A percentile compares a stretch with the other conserved stretches of the same genome.
phyloP scores from a whole-genome alignment of 2,888 invertebrate species.

The Caenorhabditis sp. region DNA sequence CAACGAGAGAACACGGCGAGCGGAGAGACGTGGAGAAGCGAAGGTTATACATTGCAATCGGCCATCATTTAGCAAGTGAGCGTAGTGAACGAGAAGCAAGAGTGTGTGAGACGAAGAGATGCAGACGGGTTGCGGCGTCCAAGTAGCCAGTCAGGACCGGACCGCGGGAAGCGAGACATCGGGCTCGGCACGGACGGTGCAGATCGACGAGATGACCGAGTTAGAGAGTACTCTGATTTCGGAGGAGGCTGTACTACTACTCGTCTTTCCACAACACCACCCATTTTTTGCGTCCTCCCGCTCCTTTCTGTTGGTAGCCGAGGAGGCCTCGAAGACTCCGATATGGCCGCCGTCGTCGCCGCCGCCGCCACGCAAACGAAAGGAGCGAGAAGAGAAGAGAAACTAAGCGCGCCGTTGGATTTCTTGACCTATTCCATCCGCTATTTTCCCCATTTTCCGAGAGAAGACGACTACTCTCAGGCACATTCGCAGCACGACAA shows the following conservation, averaged over 20 bases:
- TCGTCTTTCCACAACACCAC: constrained; percentile 16
- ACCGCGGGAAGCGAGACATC: constrained; percentile 18
- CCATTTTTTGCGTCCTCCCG: constrained; percentile 12
- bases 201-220: constrained; percentile 30
- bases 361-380: constrained; percentile 1
- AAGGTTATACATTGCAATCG: constrained; percentile 62
- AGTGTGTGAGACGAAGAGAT: constrained; percentile 10
- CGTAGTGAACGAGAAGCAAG: constrained; percentile 45
- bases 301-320: constrained; percentile 8
- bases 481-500: constrained; percentile 5
- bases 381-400: background rate
- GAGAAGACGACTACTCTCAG: constrained; percentile 6
- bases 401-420: constrained; percentile 11
- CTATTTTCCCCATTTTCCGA: constrained; percentile 7
- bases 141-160: constrained; percentile 52
- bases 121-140: constrained; percentile 28
- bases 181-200: constrained; percentile 38
- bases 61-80: constrained; percentile 58
- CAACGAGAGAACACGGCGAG: constrained; percentile 7
- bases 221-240: constrained; percentile 54
- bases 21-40: constrained; percentile 35
- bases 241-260: constrained; percentile 39
- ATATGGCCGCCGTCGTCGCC: background rate
- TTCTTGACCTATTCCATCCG: constrained; percentile 20
- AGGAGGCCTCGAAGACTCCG: constrained; percentile 15